Conservation (phyloP, 2,888 invertebrate genomes). For the Torymus texanus region DNA sequence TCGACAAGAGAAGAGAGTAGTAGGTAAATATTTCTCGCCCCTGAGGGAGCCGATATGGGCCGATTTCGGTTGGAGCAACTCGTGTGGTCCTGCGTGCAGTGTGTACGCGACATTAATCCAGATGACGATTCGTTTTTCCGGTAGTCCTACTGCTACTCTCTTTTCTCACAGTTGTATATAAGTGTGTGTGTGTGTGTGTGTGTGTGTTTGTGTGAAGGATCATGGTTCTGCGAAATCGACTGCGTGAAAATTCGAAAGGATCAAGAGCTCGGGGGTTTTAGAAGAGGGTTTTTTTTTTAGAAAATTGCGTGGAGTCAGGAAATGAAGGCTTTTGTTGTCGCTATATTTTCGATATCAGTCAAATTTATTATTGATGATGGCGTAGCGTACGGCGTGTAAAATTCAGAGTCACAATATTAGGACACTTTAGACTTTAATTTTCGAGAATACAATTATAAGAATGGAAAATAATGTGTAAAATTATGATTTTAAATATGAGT, state of each 20-base stretch:
- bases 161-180: constrained; percentile 17
- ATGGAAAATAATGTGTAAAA: no score
- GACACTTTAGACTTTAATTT: no score
- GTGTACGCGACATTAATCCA: constrained; percentile 55
- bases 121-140: constrained; percentile 58
- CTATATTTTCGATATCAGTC: not conserved
- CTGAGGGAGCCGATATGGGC: constrained; percentile 63
- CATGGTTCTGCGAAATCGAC: constrained; percentile 49
- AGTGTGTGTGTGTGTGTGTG: no score
- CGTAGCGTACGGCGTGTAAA: no score
- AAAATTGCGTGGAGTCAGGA: constrained; percentile 10
- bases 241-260: constrained; percentile 18
- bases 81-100: constrained; percentile 60
- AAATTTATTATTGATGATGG: not conserved
- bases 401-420: no score
- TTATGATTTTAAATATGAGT: no score
- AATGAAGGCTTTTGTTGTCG: constrained; percentile 13
- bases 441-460: no score
- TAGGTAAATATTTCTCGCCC: constrained; percentile 63
- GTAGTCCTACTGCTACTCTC: not conserved
- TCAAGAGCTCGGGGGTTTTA: not conserved
- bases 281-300: not conserved
- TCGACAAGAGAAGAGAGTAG: constrained; percentile 56
- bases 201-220: not conserved
- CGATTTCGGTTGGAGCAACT: constrained; percentile 61